Conservation (phyloP, 2,888 invertebrate genomes). For the Drosophila paracracens region DNA sequence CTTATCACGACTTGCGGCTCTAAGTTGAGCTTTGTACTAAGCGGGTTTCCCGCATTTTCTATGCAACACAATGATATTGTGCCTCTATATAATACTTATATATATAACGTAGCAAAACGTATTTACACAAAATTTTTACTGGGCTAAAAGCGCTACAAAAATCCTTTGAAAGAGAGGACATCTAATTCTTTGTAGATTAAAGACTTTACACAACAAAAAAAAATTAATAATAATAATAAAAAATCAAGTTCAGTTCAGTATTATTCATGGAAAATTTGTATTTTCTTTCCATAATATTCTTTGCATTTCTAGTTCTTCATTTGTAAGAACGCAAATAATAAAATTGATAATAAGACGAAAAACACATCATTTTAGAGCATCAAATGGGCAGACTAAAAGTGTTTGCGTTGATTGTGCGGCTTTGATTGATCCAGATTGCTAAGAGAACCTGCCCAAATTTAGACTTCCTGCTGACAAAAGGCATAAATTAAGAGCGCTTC, state of each 20-base stretch:
- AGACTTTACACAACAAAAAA: not conserved
- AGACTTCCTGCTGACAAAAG: not conserved
- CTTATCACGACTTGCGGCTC: conserved; percentile 11
- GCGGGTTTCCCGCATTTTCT: conserved; percentile 39
- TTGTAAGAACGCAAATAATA: not conserved
- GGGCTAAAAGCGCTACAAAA: not conserved
- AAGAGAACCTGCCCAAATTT: not conserved
- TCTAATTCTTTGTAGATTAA: not conserved
- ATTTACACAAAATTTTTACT: not conserved
- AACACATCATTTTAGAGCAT: not conserved
- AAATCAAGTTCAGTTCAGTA: not conserved
- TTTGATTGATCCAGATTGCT: not conserved
- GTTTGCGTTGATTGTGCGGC: not conserved
- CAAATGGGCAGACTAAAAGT: not conserved
- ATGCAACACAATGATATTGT: not conserved
- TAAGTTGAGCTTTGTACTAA: conserved; percentile 34
- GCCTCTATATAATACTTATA: not conserved
- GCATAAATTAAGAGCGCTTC: not conserved
- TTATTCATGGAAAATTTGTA: not conserved
- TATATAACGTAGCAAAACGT: not conserved
- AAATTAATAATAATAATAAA: no score
- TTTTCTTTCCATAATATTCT: not conserved
- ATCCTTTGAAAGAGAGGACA: not conserved
- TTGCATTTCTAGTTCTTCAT: not conserved
- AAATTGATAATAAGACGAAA: not conserved